Evolutionary conservation across 2,888 invertebrate species (phyloP), one percentile per base, ranked within the genome.

Genomic region (Melanostoma mellinum): DNA sequence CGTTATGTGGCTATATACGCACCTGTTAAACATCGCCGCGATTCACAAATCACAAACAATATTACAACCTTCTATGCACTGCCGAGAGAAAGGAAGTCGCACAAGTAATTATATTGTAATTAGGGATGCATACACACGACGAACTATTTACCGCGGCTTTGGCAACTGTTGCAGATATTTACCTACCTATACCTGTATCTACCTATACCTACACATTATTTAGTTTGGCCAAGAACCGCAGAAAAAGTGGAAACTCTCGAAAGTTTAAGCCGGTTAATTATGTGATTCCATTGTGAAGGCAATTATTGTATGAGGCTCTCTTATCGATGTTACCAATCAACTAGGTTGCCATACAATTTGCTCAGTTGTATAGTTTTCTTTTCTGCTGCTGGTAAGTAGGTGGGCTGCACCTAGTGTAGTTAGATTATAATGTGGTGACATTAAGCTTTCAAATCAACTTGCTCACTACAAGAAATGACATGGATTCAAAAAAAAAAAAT

Each of bases 31-130:
- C 33, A 36, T 33, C 60, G 53, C 46, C 55, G 35, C 68, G 63
- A 69, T 75, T 72, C 65, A 65, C n/a, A n/a, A n/a, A n/a, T n/a
- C n/a, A n/a, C n/a, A 46, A 61, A 55, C 61, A 63, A 33, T 35
- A 46, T 9, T 36, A 63, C 38, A 63, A 20, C 20, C 20, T 20
- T 20, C 20, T 20, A 20, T 20, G 20, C 20, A 55, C 58, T 55
- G 58, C 40, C 40, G 72, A 55, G 53, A 50, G 20, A 33, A 72
- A 77, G 88, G 88, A 90, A 88, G 87, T 88, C 20, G 20, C 63
- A 38, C 88, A 86, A 87, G 91, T 91, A 90, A 91, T 90, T 90
- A 90, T 90, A 91, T 91, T 89, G 91, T 89, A 90, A 90, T 90
- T 90, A 90, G 89, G 90, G 90, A 89, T 89, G 90, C 91, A 90